Base-by-base conservation (phyloP, 2,888 invertebrate genomes). In the Ectobius pallidus region DNA sequence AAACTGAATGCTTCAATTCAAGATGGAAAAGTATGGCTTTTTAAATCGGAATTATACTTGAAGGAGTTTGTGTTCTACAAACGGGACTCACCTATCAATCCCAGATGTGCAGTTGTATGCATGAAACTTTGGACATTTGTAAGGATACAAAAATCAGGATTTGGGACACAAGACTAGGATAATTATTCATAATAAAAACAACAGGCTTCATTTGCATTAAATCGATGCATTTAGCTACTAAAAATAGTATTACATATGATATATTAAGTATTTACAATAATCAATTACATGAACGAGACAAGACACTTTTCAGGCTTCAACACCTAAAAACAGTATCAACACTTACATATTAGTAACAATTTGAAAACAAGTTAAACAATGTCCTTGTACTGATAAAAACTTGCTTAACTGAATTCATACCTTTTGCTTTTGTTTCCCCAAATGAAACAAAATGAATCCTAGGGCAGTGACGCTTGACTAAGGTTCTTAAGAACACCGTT, bases 201-300 rank as follows among this genome's bases (percentile, higher is more conserved):
- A 11, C 18, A 16, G 22, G 27, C 42, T 70, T 70, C 58, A n/a
- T 39, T 18, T 18, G 70, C 70, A 70, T 70, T 70, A n/a, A 70
- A 52, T 70, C 25, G 30, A 70, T 70, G 70, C 70, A 27, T 25
- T 58, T 70, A 42, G 58, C 52, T 61, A 70, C 58, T 58, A 70
- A 70, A 67, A 70, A 70, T 70, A 70, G 39, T 58, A 18, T 70
- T 70, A 61, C 70, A 58, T 58, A 70, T 34, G 34, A 34, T 34
- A 34, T 34, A 11, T 34, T 7, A 7, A 34, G 27, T 70, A 70
- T 58, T 25, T 58, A 58, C 70, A 58, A 34, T 34, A 7, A 25
- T 55, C 9, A 42, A 70, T 25, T 32, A 18, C 27, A 20, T 65
- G 65, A 44, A n/a, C n/a, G 44, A 65, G 44, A 65, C 65, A 65